Evolutionary conservation across 1,140 invertebrate genomes (phyloP).

Genomic region (Berghia stephanieae): DNA sequence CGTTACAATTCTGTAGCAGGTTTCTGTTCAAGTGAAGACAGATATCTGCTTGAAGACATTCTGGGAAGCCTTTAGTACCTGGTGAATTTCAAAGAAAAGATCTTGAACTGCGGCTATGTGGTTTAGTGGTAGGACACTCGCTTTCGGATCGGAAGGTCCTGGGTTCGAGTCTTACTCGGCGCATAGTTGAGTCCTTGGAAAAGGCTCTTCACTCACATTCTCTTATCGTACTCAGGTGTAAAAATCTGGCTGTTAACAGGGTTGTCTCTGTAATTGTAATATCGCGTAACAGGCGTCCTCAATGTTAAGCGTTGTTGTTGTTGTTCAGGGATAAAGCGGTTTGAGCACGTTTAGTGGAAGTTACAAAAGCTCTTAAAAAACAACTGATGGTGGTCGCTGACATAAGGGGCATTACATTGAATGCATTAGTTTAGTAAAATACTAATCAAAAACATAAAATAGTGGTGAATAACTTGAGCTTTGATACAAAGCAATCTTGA

Average conservation of each 20-base stretch:
- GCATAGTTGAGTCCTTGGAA: too few relatives aligned
- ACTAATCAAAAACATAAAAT: background rate
- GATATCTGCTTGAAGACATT: constrained; percentile 97
- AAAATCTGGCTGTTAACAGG: too few relatives aligned
- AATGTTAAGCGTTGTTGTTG: background rate
- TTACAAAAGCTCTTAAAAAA: background rate
- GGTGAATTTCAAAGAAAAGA: too few relatives aligned
- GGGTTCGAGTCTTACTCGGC: too few relatives aligned
- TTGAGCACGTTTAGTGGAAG: too few relatives aligned
- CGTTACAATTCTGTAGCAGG: constrained; percentile 56
- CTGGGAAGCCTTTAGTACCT: constrained; percentile 88
- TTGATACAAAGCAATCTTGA: too few relatives aligned
- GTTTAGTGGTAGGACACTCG: background rate
- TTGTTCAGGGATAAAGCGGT: background rate
- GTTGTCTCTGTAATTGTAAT: too few relatives aligned
- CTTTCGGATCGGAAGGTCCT: too few relatives aligned
- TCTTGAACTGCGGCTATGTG: background rate
- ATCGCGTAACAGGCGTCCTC: too few relatives aligned
- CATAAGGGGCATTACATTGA: constrained; percentile 1
- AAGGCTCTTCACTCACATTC: too few relatives aligned
- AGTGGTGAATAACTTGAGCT: too few relatives aligned
- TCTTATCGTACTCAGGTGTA: too few relatives aligned
- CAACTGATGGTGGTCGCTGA: background rate
- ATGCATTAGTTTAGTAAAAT: background rate
- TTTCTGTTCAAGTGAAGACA: constrained; percentile 93